These are phyloP conservation scores for Lobophora halterata DNA, from an alignment of 2,888 invertebrate species.

Conservation along the genomic window DNA sequence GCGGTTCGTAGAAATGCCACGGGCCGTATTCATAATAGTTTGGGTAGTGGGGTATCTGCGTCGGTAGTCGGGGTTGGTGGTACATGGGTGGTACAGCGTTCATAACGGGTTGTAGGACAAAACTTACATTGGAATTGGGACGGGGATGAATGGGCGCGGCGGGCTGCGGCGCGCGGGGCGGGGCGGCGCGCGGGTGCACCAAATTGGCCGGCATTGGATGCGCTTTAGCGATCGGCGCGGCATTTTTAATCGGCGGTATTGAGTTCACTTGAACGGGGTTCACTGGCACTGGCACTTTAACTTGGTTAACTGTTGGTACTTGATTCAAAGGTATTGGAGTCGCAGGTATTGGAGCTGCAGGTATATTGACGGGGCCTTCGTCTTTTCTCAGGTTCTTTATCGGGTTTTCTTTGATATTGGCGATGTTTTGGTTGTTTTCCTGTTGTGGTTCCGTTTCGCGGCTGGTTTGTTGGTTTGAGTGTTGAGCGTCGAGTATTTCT, in stretches of 20 bases:
- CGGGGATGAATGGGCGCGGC: conserved; percentile 31
- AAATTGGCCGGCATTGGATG: conserved; percentile 42
- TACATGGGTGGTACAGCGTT: conserved; percentile 53
- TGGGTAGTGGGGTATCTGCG: conserved; percentile 49
- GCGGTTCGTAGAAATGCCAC: conserved; percentile 72
- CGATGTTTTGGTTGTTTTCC: conserved; percentile 55
- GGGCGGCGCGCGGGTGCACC: conserved; percentile 15
- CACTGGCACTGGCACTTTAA: too few relatives aligned
- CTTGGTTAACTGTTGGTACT: too few relatives aligned
- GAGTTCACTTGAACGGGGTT: conserved; percentile 31
- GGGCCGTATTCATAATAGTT: conserved; percentile 69
- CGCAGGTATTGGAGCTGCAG: too few relatives aligned
- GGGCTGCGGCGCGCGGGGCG: conserved; percentile 34
- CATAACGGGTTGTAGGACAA: conserved; percentile 65
- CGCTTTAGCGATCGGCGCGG: conserved; percentile 43
- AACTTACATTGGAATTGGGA: conserved; percentile 72
- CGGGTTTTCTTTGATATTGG: conserved; percentile 35
- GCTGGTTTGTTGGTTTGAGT: conserved; percentile 43
- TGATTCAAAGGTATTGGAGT: too few relatives aligned
- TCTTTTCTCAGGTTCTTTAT: conserved; percentile 22
- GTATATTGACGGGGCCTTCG: conserved; percentile 33
- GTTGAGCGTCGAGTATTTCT: conserved; percentile 50
- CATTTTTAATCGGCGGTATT: conserved; percentile 27
- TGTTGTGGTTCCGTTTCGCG: conserved; percentile 37
- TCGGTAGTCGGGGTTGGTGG: conserved; percentile 43